A percentile compares a stretch with the other conserved stretches of the same genome.
phyloP scores from a whole-genome alignment of 2,797 vertebrate species.

The Paramormyrops hopkinsi region DNA sequence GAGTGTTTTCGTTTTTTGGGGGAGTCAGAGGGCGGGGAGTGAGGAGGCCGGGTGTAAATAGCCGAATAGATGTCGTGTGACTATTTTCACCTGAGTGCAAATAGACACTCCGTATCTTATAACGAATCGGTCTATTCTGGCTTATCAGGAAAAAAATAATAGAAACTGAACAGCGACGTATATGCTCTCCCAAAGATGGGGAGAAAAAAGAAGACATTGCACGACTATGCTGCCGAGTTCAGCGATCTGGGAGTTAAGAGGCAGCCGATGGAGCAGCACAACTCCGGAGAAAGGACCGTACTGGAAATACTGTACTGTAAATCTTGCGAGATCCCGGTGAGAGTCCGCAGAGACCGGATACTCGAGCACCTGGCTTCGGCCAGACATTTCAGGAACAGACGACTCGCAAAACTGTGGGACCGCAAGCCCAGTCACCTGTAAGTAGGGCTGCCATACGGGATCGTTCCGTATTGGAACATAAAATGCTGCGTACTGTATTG shows the following conservation, averaged over 20 bases:
- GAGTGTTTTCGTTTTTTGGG: background rate
- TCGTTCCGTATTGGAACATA: background rate
- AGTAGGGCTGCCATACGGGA: conserved; percentile 24
- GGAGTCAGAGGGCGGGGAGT: background rate
- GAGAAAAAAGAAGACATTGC: conserved; percentile 44
- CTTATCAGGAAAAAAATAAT: background rate
- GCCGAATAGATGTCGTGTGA: background rate
- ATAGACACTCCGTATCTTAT: background rate
- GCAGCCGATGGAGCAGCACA: conserved; percentile 34
- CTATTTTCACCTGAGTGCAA: background rate
- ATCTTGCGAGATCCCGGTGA: conserved; percentile 47
- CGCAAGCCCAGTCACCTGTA: conserved; percentile 35
- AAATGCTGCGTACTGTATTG: background rate
- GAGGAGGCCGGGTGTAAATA: background rate
- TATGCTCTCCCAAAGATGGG: conserved; percentile 32
- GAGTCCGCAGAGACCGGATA: conserved; percentile 45
- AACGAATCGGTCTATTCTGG: background rate
- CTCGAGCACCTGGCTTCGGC: conserved; percentile 48
- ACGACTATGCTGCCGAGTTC: conserved; percentile 45
- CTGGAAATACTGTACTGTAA: conserved; percentile 46
- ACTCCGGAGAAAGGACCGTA: conserved; percentile 32
- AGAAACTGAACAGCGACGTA: background rate
- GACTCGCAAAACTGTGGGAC: conserved; percentile 38
- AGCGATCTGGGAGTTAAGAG: conserved; percentile 44
- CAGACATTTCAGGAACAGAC: conserved; percentile 46